Evolutionary conservation across 2,113 vertebrate genomes (phyloP), one percentile per base, ranked within the genome.

Genomic region (Cheilinus undulatus): DNA sequence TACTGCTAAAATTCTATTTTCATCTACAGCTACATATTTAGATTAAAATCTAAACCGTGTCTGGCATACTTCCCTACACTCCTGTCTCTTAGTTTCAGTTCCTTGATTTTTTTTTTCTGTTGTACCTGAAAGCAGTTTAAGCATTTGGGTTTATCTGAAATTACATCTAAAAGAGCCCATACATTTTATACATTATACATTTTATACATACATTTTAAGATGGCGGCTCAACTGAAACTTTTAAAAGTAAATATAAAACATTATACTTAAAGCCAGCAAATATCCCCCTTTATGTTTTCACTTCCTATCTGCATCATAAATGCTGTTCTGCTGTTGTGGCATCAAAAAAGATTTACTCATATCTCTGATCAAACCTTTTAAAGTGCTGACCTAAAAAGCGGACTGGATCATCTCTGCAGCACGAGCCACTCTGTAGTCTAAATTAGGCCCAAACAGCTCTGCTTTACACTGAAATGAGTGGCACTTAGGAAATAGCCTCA

Each of bases 311-410:
- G 24, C 54, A 17, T 38, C 64, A 58, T 6, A 42, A 8, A 30
- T 56, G 40, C 34, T 28, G 10, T 0, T 50, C 14, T 62, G 53
- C 3, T 20, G 32, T 36, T 8, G 23, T 2, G n/a, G 32, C 45
- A 45, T 45, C 24, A 42, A 43, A 66, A 36, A 65, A 63, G 32
- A 34, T 73, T 51, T 27, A 2, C 10, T 5, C 1, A 17, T 50
- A 69, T 67, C 20, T 45, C 46, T 17, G 19, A 53, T 69, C 30
- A 73, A 30, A 74, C 26, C 14, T 40, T 15, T 62, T 9, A 43
- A 80, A 70, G 50, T 71, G 48, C 63, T 75, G 63, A 78, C 32
- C 65, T 48, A 52, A 69, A 71, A 32, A 32, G 26, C 8, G 32
- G 27, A 30, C 13, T n/a, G 28, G 26, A 60, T 40, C 27, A 36